Evolutionary conservation across 2,797 vertebrate species (phyloP).

Genomic region (Coregonus ussuriensis): DNA sequence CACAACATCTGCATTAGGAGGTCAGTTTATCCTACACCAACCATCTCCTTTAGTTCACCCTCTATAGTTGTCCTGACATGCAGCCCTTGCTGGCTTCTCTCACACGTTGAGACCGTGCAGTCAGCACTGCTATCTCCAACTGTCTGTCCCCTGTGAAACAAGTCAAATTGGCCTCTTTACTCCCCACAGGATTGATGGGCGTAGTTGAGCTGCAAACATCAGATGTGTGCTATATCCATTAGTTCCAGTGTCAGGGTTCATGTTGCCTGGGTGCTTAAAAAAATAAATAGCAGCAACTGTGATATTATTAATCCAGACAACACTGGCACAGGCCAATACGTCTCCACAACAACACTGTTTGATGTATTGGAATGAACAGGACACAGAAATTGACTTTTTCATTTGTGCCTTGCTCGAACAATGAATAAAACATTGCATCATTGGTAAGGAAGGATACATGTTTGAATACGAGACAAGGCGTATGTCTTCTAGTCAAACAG

Average conservation of each 20-base stretch:
- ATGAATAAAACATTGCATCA: slow-evolving; percentile 69
- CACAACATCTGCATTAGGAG: neutral
- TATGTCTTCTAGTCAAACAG: slow-evolving; percentile 21
- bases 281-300: slow-evolving; percentile 48
- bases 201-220: slow-evolving; percentile 22
- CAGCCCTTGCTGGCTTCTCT: neutral
- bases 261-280: slow-evolving; percentile 39
- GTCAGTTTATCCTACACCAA: neutral
- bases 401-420: slow-evolving; percentile 41
- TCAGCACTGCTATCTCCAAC: slow-evolving; percentile 7
- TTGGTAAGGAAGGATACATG: slow-evolving; percentile 42
- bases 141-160: slow-evolving; percentile 26
- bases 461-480: slow-evolving; percentile 35
- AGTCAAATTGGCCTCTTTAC: neutral
- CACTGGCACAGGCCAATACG: slow-evolving; percentile 45
- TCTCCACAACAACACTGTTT: slow-evolving; percentile 41
- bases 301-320: slow-evolving; percentile 69
- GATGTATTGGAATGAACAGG: slow-evolving; percentile 55
- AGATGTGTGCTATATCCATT: slow-evolving; percentile 19
- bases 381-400: slow-evolving; percentile 62
- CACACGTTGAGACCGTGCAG: neutral
- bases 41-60: neutral
- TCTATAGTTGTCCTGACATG: neutral
- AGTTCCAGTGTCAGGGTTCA: slow-evolving; percentile 46
- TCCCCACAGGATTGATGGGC: slow-evolving; percentile 32